phyloP scores from a whole-genome alignment of 1,140 invertebrate genomes.

The Aphelinus certus region DNA sequence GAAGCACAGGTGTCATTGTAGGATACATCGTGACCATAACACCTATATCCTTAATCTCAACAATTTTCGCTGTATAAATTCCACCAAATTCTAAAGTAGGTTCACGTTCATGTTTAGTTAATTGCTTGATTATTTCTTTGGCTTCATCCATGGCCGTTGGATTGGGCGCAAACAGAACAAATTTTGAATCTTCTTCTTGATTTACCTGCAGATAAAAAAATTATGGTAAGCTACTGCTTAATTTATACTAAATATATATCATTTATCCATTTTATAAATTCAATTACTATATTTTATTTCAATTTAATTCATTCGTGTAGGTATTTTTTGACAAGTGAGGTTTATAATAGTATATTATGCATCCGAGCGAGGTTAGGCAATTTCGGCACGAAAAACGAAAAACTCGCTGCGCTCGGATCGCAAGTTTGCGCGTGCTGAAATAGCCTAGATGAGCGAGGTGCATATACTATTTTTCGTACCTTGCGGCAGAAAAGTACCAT shows the following conservation, averaged over 20 bases:
- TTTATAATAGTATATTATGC: no score
- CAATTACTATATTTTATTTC: slow-evolving; percentile 5
- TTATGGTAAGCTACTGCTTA: neutral
- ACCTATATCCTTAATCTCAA: slow-evolving; percentile 88
- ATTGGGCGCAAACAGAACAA: slow-evolving; percentile 93
- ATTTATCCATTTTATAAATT: slow-evolving; percentile 19
- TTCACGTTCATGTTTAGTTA: slow-evolving; percentile 71
- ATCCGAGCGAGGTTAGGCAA: no score
- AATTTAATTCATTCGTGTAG: no score
- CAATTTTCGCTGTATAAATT: slow-evolving; percentile 89
- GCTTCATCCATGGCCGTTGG: slow-evolving; percentile 88
- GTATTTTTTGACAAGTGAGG: no score
- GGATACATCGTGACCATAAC: slow-evolving; percentile 91
- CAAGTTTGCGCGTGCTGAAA: no score
- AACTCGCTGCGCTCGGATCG: no score
- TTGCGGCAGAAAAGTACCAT: no score
- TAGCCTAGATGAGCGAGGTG: no score
- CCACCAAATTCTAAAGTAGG: slow-evolving; percentile 93
- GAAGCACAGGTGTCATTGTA: slow-evolving; percentile 83
- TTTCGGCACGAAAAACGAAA: no score
- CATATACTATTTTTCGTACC: no score
- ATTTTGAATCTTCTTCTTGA: slow-evolving; percentile 78
- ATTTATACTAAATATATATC: neutral
- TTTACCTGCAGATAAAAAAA: slow-evolving; percentile 70
- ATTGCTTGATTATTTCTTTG: slow-evolving; percentile 77